These are phyloP conservation scores for Hassar affinis DNA, from an alignment of 2,113 vertebrate genomes.

Conservation along the genomic window DNA sequence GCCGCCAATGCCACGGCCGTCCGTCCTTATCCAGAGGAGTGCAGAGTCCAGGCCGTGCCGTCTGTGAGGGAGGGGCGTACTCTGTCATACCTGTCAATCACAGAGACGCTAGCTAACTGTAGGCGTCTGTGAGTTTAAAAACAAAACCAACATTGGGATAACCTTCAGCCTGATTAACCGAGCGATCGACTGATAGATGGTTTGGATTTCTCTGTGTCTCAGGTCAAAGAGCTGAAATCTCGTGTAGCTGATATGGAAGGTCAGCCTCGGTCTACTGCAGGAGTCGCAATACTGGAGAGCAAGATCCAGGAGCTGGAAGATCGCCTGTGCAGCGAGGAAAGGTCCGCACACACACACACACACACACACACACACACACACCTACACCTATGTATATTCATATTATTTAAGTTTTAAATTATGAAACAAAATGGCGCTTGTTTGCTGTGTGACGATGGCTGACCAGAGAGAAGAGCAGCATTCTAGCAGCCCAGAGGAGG, in stretches of 20 bases:
- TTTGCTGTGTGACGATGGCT: background rate
- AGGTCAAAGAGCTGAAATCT: conserved; percentile 88
- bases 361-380: background rate
- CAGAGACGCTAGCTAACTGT: background rate
- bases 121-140: background rate
- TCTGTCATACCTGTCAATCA: too few relatives aligned
- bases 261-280: conserved; percentile 72
- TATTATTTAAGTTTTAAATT: background rate
- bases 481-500: conserved; percentile 83
- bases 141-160: background rate
- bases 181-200: background rate
- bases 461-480: conserved; percentile 80
- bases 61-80: too few relatives aligned
- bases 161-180: background rate
- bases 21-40: too few relatives aligned
- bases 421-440: background rate
- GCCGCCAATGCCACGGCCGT: too few relatives aligned
- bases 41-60: too few relatives aligned
- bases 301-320: conserved; percentile 87
- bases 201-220: background rate
- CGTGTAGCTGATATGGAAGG: conserved; percentile 83
- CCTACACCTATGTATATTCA: background rate
- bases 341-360: conserved; percentile 61
- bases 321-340: conserved; percentile 83
- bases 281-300: conserved; percentile 78